Evolutionary conservation across 2,113 vertebrate species (phyloP).

Genomic region (Leucoraja erinaceus): DNA sequence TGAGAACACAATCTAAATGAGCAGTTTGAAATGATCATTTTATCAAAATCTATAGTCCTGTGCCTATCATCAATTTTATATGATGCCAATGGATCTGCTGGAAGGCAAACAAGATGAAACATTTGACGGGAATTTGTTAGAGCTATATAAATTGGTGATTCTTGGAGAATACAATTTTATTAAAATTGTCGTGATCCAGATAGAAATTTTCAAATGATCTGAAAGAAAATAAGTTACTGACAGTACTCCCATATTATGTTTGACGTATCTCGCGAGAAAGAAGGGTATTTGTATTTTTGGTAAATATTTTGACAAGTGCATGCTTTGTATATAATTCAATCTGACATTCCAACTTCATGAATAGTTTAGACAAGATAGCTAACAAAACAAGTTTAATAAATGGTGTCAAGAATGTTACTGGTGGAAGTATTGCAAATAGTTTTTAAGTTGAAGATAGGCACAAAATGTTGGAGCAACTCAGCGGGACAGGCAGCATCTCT

Average conservation of each 20-base stretch:
- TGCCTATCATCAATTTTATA: background rate
- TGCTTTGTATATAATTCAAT: background rate
- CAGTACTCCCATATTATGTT: background rate
- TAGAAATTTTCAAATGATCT: background rate
- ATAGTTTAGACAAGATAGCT: background rate
- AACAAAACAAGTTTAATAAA: background rate
- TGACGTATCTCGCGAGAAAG: background rate
- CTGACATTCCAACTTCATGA: too few relatives aligned
- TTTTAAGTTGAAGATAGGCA: too few relatives aligned
- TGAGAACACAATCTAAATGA: background rate
- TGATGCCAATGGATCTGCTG: background rate
- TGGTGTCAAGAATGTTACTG: background rate
- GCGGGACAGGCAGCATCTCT: too few relatives aligned
- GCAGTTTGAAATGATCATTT: background rate
- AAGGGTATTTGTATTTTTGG: background rate
- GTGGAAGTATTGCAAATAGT: too few relatives aligned
- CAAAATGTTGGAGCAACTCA: too few relatives aligned
- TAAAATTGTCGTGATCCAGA: background rate
- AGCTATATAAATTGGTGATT: background rate
- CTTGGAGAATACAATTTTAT: rapidly evolving
- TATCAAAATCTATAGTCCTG: background rate
- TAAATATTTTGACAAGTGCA: background rate
- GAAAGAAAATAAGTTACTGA: background rate
- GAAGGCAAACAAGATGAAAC: background rate
- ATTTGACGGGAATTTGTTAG: background rate